Percentiles rank a stretch among this genome's conserved stretches.
phyloP scores from a whole-genome alignment of 2,113 vertebrate genomes.

The Eublepharis macularius region DNA sequence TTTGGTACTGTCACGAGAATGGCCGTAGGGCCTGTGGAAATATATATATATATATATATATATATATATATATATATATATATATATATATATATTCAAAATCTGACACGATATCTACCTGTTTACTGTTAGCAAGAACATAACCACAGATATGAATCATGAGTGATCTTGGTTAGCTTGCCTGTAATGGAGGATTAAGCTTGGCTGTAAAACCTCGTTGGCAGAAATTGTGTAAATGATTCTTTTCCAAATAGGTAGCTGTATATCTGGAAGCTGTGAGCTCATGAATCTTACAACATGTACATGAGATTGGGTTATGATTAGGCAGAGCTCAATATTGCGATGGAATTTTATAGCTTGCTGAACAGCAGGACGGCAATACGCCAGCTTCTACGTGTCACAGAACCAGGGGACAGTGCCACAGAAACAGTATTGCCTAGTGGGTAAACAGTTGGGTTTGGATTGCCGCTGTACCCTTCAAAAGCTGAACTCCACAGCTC shows the following conservation, averaged over 20 bases:
- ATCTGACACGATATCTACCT: background rate
- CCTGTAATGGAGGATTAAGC: constrained; percentile 13
- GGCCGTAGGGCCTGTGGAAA: too few species aligned
- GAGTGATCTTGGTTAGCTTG: background rate
- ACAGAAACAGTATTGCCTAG: background rate
- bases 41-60: too few species aligned
- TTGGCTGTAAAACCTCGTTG: constrained; percentile 30
- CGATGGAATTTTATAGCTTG: background rate
- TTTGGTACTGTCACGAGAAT: too few species aligned
- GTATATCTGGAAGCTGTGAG: constrained; percentile 40
- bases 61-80: too few species aligned
- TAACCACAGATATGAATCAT: constrained; percentile 18
- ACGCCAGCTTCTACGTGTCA: fast-evolving
- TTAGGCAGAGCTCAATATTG: background rate
- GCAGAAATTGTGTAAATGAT: constrained; percentile 10
- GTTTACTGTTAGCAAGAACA: constrained; percentile 36
- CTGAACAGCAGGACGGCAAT: background rate
- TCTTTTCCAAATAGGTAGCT: constrained; percentile 32
- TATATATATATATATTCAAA: background rate
- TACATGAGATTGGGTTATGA: constrained; percentile 1
- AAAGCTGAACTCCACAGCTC: background rate
- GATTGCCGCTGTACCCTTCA: background rate
- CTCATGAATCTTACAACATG: constrained; percentile 13
- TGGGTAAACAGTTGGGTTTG: background rate
- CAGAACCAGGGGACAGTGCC: background rate